phyloP scores from a whole-genome alignment of 2,888 invertebrate species.

The Buathra laborator region DNA sequence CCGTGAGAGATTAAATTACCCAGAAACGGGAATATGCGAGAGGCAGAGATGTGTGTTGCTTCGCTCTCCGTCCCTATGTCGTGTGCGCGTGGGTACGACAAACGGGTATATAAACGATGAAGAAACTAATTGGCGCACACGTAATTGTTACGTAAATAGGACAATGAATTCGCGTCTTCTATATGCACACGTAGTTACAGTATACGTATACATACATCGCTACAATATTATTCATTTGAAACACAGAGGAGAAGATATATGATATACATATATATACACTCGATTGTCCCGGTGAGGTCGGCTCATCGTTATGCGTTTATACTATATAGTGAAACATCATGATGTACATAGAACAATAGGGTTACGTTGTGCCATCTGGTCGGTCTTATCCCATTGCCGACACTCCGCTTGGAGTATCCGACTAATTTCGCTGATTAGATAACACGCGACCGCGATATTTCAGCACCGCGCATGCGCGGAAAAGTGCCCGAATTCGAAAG shows the following conservation, averaged over 20 bases:
- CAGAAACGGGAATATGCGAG: slow-evolving; percentile 30
- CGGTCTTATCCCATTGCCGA: neutral
- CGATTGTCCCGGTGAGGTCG: neutral
- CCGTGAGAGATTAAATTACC: slow-evolving; percentile 63
- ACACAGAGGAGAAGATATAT: neutral
- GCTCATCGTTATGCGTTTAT: neutral
- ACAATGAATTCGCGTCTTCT: slow-evolving; percentile 34
- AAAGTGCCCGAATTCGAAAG: too few species aligned
- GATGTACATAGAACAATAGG: too few species aligned
- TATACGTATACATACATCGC: neutral
- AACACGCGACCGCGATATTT: too few species aligned
- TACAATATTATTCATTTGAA: neutral
- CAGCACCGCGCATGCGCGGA: too few species aligned
- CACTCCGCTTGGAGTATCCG: too few species aligned
- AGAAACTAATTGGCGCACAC: slow-evolving; percentile 51
- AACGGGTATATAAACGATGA: slow-evolving; percentile 17
- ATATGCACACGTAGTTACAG: neutral
- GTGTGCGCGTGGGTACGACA: neutral
- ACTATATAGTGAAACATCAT: too few species aligned
- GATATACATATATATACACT: neutral
- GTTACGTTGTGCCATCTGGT: too few species aligned
- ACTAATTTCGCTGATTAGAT: slow-evolving; percentile 29
- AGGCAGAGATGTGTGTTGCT: neutral
- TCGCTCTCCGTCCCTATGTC: neutral
- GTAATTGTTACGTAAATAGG: slow-evolving; percentile 59